phyloP scores from a whole-genome alignment of 2,888 invertebrate genomes.

The Rhagium mordax region DNA sequence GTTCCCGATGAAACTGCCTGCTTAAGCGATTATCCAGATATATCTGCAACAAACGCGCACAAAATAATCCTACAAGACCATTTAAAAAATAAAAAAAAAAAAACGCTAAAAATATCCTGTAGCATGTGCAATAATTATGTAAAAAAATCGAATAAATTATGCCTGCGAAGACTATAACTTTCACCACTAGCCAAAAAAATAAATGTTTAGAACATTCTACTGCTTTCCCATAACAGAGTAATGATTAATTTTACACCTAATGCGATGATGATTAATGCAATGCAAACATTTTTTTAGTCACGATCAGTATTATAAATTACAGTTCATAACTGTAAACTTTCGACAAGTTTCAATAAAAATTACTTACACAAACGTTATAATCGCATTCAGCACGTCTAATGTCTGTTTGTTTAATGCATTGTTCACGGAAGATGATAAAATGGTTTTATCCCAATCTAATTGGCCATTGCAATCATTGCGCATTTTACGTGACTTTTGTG shows the following conservation, averaged over 20 bases:
- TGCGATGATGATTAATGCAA: constrained; percentile 9
- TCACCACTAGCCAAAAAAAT: too few relatives aligned
- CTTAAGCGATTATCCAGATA: too few relatives aligned
- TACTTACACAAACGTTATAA: background rate
- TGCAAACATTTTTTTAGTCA: background rate
- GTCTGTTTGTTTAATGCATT: background rate
- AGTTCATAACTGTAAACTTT: constrained; percentile 11
- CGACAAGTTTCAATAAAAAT: background rate
- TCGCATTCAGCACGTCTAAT: background rate
- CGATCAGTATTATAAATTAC: background rate
- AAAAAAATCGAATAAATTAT: too few relatives aligned
- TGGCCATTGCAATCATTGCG: too few relatives aligned
- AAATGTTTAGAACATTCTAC: background rate
- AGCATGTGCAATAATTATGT: too few relatives aligned
- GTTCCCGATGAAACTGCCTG: background rate
- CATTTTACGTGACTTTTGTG: background rate
- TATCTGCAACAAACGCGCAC: too few relatives aligned
- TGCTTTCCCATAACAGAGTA: background rate
- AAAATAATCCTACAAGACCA: too few relatives aligned
- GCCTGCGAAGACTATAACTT: too few relatives aligned
- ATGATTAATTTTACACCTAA: background rate
- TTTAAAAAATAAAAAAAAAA: too few relatives aligned
- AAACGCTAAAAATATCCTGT: too few relatives aligned
- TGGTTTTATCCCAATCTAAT: background rate
- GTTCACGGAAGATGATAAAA: background rate